Evolutionary conservation across 2,797 vertebrate species (phyloP).

Genomic region (Anableps anableps): DNA sequence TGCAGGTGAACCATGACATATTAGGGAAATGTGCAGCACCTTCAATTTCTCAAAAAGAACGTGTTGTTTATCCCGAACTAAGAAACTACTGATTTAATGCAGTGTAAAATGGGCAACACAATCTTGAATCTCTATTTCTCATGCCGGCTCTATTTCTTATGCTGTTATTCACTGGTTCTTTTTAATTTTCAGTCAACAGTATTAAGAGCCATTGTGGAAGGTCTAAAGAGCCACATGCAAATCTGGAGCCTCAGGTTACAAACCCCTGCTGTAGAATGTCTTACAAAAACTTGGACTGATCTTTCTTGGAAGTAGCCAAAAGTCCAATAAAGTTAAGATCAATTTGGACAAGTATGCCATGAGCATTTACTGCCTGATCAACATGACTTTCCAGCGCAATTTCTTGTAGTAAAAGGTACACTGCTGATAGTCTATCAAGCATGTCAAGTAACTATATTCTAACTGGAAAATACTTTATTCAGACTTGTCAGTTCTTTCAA

Average conservation of each 20-base stretch:
- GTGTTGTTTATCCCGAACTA: conserved; percentile 17
- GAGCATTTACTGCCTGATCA: not conserved
- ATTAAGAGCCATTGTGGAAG: too few species aligned
- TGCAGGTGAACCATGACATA: not conserved
- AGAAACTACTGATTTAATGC: not conserved
- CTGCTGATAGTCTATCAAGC: not conserved
- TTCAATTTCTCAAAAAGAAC: conserved; percentile 10
- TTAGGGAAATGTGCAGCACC: not conserved
- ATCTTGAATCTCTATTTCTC: not conserved
- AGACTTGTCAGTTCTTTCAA: too few species aligned
- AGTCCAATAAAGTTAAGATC: too few species aligned
- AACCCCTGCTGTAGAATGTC: not conserved
- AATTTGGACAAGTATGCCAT: not conserved
- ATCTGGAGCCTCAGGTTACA: too few species aligned
- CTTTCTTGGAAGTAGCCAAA: conserved; percentile 1
- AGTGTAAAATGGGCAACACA: not conserved
- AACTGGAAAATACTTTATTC: too few species aligned
- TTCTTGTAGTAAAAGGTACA: not conserved
- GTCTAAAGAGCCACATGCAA: too few species aligned
- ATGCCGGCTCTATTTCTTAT: too few species aligned
- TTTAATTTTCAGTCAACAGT: too few species aligned
- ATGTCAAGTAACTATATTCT: too few species aligned
- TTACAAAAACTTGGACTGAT: conserved; percentile 3
- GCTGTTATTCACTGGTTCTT: too few species aligned
- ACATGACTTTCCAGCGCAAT: not conserved